phyloP scores from a whole-genome alignment of 2,888 invertebrate genomes.

The Stenchaetothrips biformis region DNA sequence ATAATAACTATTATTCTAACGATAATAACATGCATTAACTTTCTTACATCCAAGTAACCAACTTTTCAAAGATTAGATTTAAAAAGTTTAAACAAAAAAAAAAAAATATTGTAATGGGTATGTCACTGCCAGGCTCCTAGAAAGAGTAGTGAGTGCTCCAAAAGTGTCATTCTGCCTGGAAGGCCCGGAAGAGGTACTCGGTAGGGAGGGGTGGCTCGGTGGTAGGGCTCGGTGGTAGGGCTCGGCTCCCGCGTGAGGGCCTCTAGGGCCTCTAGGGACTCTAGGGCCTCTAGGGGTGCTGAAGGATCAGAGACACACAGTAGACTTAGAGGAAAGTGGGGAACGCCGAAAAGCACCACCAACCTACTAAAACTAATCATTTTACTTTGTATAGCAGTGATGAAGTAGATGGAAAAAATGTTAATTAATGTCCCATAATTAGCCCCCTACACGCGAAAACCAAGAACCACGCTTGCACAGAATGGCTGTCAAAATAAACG shows the following conservation, averaged over 20 bases:
- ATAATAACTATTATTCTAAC: neutral
- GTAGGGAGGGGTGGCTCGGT: too few relatives aligned
- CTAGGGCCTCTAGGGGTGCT: too few relatives aligned
- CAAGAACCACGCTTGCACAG: neutral
- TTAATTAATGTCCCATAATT: too few relatives aligned
- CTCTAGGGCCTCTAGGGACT: too few relatives aligned
- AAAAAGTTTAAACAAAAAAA: neutral
- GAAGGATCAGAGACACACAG: neutral
- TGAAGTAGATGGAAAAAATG: too few relatives aligned
- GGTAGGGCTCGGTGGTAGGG: too few relatives aligned
- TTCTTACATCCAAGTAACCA: slow-evolving; percentile 18
- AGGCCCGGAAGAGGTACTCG: too few relatives aligned
- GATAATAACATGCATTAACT: slow-evolving; percentile 15
- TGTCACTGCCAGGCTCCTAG: slow-evolving; percentile 12
- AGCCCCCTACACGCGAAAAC: neutral
- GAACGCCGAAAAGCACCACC: neutral
- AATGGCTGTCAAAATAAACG: neutral
- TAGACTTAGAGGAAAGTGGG: slow-evolving; percentile 8
- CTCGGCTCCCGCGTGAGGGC: too few relatives aligned
- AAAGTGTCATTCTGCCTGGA: neutral
- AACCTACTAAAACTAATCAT: neutral
- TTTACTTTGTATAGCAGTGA: too few relatives aligned
- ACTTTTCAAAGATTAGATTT: neutral
- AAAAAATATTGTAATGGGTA: neutral
- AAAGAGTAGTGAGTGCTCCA: neutral